These are phyloP conservation scores for Peromyscus melanophrys DNA, from an alignment of 2,797 vertebrate species.

Conservation along the genomic window DNA sequence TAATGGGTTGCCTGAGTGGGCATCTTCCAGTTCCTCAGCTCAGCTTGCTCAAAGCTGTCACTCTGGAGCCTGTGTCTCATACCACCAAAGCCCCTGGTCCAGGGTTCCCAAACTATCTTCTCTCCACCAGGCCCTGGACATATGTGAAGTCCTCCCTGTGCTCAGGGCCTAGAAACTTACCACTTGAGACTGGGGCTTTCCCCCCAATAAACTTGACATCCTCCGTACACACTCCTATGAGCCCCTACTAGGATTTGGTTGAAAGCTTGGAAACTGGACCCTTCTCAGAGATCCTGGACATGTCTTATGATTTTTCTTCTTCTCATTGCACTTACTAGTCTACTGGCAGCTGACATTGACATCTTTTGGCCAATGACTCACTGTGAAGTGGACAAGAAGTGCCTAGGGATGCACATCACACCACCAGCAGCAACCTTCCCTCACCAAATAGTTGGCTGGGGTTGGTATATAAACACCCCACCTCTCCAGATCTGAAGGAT, in stretches of 20 bases:
- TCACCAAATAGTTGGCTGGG: too few species aligned
- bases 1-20: not conserved
- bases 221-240: rapidly evolving
- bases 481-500: not conserved
- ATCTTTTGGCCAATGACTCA: not conserved
- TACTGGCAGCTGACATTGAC: not conserved
- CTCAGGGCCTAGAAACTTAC: not conserved
- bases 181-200: not conserved
- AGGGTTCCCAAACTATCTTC: not conserved
- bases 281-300: not conserved
- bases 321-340: not conserved
- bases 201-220: rapidly evolving
- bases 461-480: rapidly evolving
- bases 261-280: not conserved
- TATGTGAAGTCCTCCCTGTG: not conserved
- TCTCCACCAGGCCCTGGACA: not conserved
- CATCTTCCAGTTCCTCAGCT: not conserved
- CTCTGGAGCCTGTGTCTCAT: not conserved
- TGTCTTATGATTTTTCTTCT: not conserved
- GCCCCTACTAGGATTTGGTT: not conserved
- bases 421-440: too few species aligned
- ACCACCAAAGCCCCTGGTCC: rapidly evolving
- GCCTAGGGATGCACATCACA: not conserved
- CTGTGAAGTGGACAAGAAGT: not conserved
- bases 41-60: not conserved